Evolutionary conservation across 2,888 invertebrate species (phyloP).

Genomic region (Amaurobius ferox): DNA sequence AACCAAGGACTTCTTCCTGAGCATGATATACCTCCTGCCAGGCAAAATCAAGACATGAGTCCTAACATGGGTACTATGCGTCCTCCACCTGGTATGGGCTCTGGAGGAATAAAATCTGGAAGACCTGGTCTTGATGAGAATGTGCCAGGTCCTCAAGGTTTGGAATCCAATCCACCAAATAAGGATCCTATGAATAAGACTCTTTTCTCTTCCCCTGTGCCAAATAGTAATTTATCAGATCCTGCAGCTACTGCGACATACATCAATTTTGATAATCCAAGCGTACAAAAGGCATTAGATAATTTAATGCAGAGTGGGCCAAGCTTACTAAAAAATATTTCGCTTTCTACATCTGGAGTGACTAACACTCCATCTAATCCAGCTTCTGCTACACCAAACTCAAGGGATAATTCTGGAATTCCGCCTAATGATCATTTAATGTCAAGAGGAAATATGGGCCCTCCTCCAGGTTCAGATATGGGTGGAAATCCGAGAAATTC

Average conservation of each 20-base stretch:
- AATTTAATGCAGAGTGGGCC: constrained; percentile 79
- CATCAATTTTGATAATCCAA: constrained; percentile 78
- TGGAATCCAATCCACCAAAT: constrained; percentile 13
- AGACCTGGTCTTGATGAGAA: constrained; percentile 20
- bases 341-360: constrained; percentile 47
- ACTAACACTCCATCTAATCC: neutral
- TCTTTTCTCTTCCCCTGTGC: neutral
- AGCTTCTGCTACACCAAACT: constrained; percentile 3
- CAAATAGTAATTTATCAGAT: constrained; percentile 7
- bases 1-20: neutral
- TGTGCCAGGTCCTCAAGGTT: neutral
- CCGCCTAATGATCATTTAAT: neutral
- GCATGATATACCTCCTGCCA: constrained; percentile 23
- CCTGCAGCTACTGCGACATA: constrained; percentile 72
- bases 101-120: constrained; percentile 37
- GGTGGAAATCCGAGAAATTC: constrained; percentile 3
- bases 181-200: constrained; percentile 9
- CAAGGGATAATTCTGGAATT: constrained; percentile 1
- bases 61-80: constrained; percentile 16
- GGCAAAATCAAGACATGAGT: neutral
- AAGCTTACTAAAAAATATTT: constrained; percentile 76
- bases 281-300: constrained; percentile 78
- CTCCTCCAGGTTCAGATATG: constrained; percentile 13
- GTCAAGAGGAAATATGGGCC: neutral
- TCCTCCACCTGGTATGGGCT: constrained; percentile 5